phyloP scores from a whole-genome alignment of 2,797 vertebrate genomes.

The Hippoglossus hippoglossus region DNA sequence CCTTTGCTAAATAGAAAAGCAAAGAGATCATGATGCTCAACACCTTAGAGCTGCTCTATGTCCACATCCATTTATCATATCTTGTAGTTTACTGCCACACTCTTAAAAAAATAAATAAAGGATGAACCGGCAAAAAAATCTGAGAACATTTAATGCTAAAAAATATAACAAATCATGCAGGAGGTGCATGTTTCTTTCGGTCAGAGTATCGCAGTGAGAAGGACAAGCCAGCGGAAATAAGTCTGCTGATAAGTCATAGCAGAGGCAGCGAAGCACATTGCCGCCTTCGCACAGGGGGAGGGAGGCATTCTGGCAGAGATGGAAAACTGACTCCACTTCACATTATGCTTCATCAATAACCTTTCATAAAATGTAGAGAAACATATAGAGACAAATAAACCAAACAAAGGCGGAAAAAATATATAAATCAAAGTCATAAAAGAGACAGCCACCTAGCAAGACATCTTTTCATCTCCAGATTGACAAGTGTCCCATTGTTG shows the following conservation, averaged over 20 bases:
- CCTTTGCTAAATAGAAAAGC: too few species aligned
- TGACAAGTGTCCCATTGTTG: constrained; percentile 85
- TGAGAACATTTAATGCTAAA: constrained; percentile 11
- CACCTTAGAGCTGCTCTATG: too few species aligned
- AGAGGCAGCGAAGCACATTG: constrained; percentile 63
- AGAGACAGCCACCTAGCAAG: constrained; percentile 68
- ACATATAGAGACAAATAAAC: constrained; percentile 61
- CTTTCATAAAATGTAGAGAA: constrained; percentile 68
- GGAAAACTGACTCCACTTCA: constrained; percentile 73
- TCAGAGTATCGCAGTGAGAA: constrained; percentile 53
- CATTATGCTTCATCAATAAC: constrained; percentile 74
- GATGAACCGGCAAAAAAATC: background rate
- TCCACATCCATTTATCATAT: too few species aligned
- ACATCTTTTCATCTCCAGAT: constrained; percentile 86
- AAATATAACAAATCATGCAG: constrained; percentile 32
- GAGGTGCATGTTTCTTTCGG: constrained; percentile 28
- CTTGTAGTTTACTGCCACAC: background rate
- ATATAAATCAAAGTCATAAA: constrained; percentile 70
- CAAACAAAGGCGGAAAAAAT: constrained; percentile 49
- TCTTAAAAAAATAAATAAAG: background rate
- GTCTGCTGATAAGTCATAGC: constrained; percentile 66
- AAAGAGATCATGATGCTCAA: background rate
- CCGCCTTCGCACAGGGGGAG: constrained; percentile 56
- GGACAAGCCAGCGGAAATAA: constrained; percentile 71
- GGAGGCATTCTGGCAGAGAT: constrained; percentile 54